These are phyloP conservation scores for Terebella lapidaria DNA, from an alignment of 2,888 invertebrate species.

Conservation along the genomic window DNA sequence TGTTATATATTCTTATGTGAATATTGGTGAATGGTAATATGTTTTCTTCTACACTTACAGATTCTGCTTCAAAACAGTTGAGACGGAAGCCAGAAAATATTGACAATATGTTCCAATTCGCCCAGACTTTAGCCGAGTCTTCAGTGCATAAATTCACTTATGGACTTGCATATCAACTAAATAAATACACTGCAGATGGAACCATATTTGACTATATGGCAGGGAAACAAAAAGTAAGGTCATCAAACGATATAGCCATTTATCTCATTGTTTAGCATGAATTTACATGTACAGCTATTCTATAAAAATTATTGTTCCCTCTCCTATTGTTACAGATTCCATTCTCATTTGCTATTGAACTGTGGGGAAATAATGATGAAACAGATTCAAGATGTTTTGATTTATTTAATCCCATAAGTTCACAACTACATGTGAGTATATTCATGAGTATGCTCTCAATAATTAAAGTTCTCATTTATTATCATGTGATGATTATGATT, in stretches of 20 bases:
- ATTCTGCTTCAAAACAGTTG: conserved; percentile 33
- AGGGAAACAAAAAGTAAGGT: conserved; percentile 36
- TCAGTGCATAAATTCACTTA: conserved; percentile 33
- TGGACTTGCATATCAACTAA: conserved; percentile 37
- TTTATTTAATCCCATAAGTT: conserved; percentile 44
- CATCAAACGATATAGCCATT: neutral
- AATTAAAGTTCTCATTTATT: no score
- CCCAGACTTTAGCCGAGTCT: conserved; percentile 30
- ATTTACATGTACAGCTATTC: no score
- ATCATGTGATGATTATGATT: no score
- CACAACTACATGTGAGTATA: conserved; percentile 30
- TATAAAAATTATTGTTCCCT: no score
- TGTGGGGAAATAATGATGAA: conserved; percentile 41
- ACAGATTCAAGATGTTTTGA: conserved; percentile 43
- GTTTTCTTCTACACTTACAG: no score
- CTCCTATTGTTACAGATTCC: conserved; percentile 41
- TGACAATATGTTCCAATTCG: conserved; percentile 34
- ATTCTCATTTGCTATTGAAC: conserved; percentile 45
- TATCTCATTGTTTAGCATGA: neutral
- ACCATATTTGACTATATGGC: conserved; percentile 51
- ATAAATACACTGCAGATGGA: conserved; percentile 47
- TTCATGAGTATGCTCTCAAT: no score
- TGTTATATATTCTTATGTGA: no score
- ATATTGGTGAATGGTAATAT: no score
- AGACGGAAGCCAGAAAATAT: conserved; percentile 34